Evolutionary conservation across 2,113 vertebrate genomes (phyloP).

Genomic region (Clarias batrachus): DNA sequence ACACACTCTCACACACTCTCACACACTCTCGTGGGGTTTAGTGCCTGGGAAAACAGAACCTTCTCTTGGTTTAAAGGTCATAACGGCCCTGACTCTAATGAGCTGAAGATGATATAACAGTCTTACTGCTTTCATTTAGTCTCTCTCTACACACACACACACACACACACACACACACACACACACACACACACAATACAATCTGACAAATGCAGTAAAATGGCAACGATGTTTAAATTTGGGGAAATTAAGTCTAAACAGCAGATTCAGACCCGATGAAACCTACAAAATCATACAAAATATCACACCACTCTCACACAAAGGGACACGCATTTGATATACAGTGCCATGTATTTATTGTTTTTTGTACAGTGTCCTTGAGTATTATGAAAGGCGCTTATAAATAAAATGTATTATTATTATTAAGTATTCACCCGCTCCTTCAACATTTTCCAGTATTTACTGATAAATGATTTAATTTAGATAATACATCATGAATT

Average conservation of each 20-base stretch:
- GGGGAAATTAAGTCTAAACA: neutral
- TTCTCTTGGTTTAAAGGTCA: neutral
- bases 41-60: neutral
- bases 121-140: neutral
- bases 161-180: neutral
- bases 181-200: neutral
- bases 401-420: too few relatives aligned
- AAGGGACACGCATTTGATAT: neutral
- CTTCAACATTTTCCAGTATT: too few relatives aligned
- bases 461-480: neutral
- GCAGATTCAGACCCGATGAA: neutral
- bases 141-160: neutral
- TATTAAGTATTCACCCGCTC: neutral
- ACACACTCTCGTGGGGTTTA: conserved; percentile 4
- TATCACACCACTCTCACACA: neutral
- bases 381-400: too few relatives aligned
- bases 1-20: neutral
- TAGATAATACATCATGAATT: neutral
- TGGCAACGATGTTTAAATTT: neutral
- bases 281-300: neutral
- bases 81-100: neutral
- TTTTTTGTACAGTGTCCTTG: too few relatives aligned
- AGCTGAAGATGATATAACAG: neutral
- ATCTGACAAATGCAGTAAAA: neutral
- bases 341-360: neutral